These are phyloP conservation scores for Diorhabda sublineata DNA, from an alignment of 1,140 invertebrate species.

Conservation along the genomic window DNA sequence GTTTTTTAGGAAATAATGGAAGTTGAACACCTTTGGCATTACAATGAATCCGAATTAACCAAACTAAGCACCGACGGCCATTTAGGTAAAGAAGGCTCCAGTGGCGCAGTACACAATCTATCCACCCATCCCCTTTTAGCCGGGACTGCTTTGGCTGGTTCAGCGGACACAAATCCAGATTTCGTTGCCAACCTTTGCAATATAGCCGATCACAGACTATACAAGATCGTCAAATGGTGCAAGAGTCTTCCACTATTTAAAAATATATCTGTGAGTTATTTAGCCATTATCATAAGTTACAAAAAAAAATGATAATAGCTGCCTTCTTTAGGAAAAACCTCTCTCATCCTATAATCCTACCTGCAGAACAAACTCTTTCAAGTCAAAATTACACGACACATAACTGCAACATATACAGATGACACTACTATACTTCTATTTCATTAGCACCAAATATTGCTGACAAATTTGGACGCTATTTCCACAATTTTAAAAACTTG, in stretches of 20 bases:
- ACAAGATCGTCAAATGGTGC: conserved; percentile 98
- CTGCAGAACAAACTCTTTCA: no score
- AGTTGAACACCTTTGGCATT: conserved; percentile 90
- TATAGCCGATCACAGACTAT: conserved; percentile 91
- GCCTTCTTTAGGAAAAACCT: no score
- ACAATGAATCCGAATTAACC: conserved; percentile 67
- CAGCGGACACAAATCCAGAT: conserved; percentile 71
- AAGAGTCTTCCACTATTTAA: conserved; percentile 94
- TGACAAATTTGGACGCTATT: no score
- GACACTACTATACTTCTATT: no score
- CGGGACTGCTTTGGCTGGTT: conserved; percentile 53
- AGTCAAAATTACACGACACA: no score
- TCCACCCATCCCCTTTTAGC: conserved; percentile 58
- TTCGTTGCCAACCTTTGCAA: conserved; percentile 85
- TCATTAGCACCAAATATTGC: no score
- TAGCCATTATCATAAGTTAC: not conserved
- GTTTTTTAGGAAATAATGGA: conserved; percentile 80
- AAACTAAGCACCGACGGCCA: conserved; percentile 51
- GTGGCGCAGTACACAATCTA: conserved; percentile 43
- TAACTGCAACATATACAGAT: no score
- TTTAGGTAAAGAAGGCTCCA: conserved; percentile 48
- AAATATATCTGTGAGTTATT: conserved; percentile 76
- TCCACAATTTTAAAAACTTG: no score
- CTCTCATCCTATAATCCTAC: no score
- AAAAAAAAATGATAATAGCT: not conserved